Percentiles rank a stretch among this genome's conserved stretches.
These are phyloP conservation scores for Dendronephthya gigantea DNA, from an alignment of 64 coral and sea anemone species.

Conservation along the genomic window DNA sequence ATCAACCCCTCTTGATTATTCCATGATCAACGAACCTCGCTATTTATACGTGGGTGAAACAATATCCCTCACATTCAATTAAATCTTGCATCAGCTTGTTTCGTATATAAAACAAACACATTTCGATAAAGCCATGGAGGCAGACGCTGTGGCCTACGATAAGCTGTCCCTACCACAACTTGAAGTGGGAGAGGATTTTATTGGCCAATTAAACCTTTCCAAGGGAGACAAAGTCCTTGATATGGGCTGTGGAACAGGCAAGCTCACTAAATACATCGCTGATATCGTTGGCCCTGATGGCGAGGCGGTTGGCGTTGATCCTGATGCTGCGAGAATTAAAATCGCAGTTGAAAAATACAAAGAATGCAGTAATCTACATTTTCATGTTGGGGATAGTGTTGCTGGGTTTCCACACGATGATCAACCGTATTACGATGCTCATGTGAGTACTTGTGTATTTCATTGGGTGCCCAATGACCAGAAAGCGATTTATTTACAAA, in stretches of 20 bases:
- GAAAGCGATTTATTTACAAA: background rate
- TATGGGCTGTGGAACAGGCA: background rate
- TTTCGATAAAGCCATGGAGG: no score
- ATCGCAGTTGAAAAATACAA: background rate
- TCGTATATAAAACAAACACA: no score
- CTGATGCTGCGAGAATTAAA: background rate
- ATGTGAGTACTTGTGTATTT: background rate
- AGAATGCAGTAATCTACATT: background rate
- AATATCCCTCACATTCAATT: no score
- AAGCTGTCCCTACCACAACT: background rate
- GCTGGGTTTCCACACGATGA: background rate
- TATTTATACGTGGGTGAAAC: no score
- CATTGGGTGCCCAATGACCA: background rate
- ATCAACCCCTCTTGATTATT: no score
- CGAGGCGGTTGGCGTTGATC: background rate
- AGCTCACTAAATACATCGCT: background rate
- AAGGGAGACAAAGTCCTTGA: background rate
- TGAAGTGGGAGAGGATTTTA: background rate
- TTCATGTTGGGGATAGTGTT: background rate
- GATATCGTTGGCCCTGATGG: background rate
- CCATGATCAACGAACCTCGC: no score
- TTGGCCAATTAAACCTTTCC: background rate
- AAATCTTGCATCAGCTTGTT: no score
- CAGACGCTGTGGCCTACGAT: background rate
- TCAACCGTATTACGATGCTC: background rate